These are phyloP conservation scores for Labia minor DNA, from an alignment of 2,888 invertebrate genomes.

Conservation along the genomic window DNA sequence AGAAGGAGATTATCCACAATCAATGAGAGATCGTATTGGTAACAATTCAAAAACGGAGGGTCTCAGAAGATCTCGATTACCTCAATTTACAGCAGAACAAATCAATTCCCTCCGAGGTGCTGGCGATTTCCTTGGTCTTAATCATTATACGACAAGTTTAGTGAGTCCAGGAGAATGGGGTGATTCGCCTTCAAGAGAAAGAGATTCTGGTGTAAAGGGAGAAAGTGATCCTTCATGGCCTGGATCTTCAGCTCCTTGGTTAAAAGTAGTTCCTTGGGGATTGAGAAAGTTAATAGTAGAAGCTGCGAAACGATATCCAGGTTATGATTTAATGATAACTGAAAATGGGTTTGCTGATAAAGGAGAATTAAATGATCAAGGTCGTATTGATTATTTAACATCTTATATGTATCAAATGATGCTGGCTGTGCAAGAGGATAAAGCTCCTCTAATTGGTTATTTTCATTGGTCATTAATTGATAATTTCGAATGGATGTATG, in stretches of 20 bases:
- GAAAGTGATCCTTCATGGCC: slow-evolving; percentile 14
- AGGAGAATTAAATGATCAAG: slow-evolving; percentile 32
- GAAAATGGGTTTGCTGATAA: slow-evolving; percentile 38
- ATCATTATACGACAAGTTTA: slow-evolving; percentile 16
- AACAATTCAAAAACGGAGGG: slow-evolving; percentile 37
- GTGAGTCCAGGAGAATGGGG: neutral
- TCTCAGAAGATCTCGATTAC: slow-evolving; percentile 37
- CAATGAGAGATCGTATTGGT: slow-evolving; percentile 38
- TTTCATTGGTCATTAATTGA: slow-evolving; percentile 53
- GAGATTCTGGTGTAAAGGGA: neutral
- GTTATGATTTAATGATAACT: slow-evolving; percentile 36
- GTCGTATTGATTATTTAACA: slow-evolving; percentile 28
- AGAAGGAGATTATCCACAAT: slow-evolving; percentile 41
- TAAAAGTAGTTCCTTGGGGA: slow-evolving; percentile 37
- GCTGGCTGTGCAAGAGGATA: slow-evolving; percentile 42
- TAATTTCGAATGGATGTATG: slow-evolving; percentile 51
- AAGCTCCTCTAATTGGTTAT: slow-evolving; percentile 46
- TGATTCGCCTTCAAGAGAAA: neutral
- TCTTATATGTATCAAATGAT: slow-evolving; percentile 41
- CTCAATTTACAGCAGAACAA: slow-evolving; percentile 42
- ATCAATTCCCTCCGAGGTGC: slow-evolving; percentile 40
- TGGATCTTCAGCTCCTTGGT: slow-evolving; percentile 14
- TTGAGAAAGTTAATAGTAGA: slow-evolving; percentile 36
- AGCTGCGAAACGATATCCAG: slow-evolving; percentile 38
- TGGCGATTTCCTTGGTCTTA: slow-evolving; percentile 20